Conservation (phyloP, 1,140 invertebrate species). For the Dreissena polymorpha region DNA sequence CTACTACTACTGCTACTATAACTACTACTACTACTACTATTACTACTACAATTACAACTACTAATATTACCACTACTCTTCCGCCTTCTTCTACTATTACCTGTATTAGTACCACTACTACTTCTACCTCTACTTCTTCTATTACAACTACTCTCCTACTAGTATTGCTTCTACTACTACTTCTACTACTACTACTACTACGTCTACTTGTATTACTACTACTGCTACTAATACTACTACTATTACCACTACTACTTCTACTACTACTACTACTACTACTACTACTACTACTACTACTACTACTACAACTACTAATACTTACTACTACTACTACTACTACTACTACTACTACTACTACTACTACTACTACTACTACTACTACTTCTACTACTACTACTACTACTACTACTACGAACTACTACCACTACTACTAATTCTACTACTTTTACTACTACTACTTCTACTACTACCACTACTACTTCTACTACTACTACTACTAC, state of each 20-base stretch:
- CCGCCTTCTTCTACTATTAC: background rate
- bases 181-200: background rate
- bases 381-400: background rate
- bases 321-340: too few relatives aligned
- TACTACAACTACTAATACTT: background rate
- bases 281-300: background rate
- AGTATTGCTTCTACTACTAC: background rate
- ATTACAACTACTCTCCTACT: background rate
- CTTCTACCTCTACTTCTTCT: background rate
- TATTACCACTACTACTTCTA: background rate
- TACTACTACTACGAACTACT: background rate
- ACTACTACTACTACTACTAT: too few relatives aligned
- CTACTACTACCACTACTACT: background rate
- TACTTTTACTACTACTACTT: background rate
- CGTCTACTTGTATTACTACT: background rate
- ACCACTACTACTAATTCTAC: background rate
- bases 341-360: constrained; percentile 3
- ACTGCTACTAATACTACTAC: too few relatives aligned
- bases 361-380: background rate
- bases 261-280: background rate
- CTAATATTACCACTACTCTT: background rate
- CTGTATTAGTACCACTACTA: background rate
- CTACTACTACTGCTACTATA: background rate
- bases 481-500: background rate
- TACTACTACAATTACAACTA: background rate